A percentile compares a stretch with the other conserved stretches of the same genome.
Evolutionary conservation across 2,888 invertebrate genomes (phyloP).

Genomic region (Macrostomum cliftonense): DNA sequence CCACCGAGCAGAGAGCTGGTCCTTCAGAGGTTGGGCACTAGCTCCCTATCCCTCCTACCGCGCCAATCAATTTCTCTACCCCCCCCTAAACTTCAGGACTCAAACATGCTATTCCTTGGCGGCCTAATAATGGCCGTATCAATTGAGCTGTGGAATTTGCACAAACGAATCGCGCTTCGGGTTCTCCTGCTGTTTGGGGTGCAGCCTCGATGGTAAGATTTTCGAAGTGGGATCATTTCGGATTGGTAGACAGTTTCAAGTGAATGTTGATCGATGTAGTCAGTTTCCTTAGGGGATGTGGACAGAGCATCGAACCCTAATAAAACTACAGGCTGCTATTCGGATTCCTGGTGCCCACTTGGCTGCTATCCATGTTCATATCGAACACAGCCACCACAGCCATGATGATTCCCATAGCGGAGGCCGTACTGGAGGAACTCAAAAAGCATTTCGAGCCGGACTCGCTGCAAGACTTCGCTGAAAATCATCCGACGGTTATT

Average conservation of each 20-base stretch:
- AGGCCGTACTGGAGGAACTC: slow-evolving; percentile 61
- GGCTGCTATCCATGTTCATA: slow-evolving; percentile 27
- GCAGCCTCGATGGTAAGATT: slow-evolving; percentile 22
- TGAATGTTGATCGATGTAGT: too few relatives aligned
- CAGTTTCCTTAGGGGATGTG: too few relatives aligned
- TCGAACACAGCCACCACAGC: slow-evolving; percentile 43
- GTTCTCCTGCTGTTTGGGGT: slow-evolving; percentile 50
- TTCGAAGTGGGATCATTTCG: too few relatives aligned
- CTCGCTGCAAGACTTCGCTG: too few relatives aligned
- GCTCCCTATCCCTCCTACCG: too few relatives aligned
- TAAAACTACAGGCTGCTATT: slow-evolving; percentile 19
- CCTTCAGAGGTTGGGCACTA: too few relatives aligned
- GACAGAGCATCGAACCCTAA: too few relatives aligned
- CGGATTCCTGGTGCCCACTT: slow-evolving; percentile 24
- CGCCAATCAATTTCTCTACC: too few relatives aligned
- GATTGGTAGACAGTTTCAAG: too few relatives aligned
- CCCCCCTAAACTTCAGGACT: slow-evolving; percentile 22
- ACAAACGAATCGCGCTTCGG: slow-evolving; percentile 63
- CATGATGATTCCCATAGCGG: slow-evolving; percentile 79
- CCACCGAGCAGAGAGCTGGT: too few relatives aligned
- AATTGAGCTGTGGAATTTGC: slow-evolving; percentile 69
- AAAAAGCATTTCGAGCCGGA: too few relatives aligned
- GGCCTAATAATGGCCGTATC: slow-evolving; percentile 74
- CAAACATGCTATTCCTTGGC: slow-evolving; percentile 43
- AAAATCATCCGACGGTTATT: too few relatives aligned